A percentile compares a stretch with the other conserved stretches of the same genome.
These are phyloP conservation scores for Neoscelio sp. DNA, from an alignment of 2,888 invertebrate species.

Conservation along the genomic window DNA sequence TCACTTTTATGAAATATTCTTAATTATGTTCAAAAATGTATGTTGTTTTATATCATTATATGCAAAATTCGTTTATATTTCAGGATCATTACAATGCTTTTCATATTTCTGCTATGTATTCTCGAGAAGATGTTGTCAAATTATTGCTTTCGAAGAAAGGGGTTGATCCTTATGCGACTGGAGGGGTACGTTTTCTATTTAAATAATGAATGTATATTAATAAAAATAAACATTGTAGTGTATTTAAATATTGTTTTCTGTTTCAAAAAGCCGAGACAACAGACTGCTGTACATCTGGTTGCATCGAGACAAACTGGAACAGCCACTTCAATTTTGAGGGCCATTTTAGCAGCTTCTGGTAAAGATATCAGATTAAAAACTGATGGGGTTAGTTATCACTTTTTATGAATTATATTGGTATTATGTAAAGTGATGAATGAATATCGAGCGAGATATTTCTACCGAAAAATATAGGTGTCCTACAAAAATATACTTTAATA, in stretches of 20 bases:
- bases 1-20: too few species aligned
- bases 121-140: constrained; percentile 97
- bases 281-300: constrained; percentile 97
- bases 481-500: too few species aligned
- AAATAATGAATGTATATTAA: too few species aligned
- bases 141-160: constrained; percentile 93
- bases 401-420: too few species aligned
- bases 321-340: constrained; percentile 94
- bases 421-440: not conserved
- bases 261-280: constrained; percentile 91
- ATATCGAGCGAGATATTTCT: too few species aligned
- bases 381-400: constrained; percentile 90
- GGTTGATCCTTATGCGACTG: constrained; percentile 95
- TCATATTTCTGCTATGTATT: constrained; percentile 97
- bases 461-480: too few species aligned
- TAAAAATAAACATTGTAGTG: not conserved
- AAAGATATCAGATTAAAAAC: constrained; percentile 94
- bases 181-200: constrained; percentile 97
- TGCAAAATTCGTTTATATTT: too few species aligned
- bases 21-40: too few species aligned
- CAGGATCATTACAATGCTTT: constrained; percentile 97
- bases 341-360: constrained; percentile 93
- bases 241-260: constrained; percentile 14
- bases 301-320: constrained; percentile 96
- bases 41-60: too few species aligned